phyloP scores from a whole-genome alignment of 2,888 invertebrate genomes.

The Rapana venosa region DNA sequence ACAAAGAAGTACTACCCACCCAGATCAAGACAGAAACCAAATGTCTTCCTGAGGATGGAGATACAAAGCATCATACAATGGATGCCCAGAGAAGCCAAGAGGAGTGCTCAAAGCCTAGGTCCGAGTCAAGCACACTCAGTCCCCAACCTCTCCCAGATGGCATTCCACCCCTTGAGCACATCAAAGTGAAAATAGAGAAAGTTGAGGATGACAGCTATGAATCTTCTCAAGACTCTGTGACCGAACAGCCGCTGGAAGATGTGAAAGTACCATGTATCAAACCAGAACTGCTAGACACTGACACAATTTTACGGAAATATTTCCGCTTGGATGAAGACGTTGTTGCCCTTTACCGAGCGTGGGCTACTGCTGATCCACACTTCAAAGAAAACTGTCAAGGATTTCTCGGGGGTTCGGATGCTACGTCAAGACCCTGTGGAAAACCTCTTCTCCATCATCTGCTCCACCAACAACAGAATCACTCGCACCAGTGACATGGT shows the following conservation, averaged over 20 bases:
- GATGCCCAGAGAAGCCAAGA: background rate
- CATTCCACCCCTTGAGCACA: background rate
- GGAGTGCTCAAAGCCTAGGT: too few relatives aligned
- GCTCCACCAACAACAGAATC: constrained; percentile 98
- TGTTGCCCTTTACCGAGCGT: constrained; percentile 85
- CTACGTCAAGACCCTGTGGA: constrained; percentile 93
- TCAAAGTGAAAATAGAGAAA: background rate
- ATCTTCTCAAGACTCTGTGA: background rate
- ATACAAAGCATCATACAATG: background rate
- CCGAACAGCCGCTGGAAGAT: background rate
- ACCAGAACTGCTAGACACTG: background rate
- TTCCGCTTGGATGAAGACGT: constrained; percentile 88
- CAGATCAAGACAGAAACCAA: background rate
- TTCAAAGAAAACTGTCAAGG: constrained; percentile 84
- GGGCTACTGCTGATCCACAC: constrained; percentile 87
- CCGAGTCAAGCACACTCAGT: too few relatives aligned
- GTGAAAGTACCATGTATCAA: background rate
- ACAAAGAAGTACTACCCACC: background rate
- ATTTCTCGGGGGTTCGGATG: constrained; percentile 90
- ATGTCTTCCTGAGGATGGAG: background rate
- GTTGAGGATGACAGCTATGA: background rate
- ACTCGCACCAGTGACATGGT: constrained; percentile 92
- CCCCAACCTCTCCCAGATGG: background rate
- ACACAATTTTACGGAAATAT: constrained; percentile 82
- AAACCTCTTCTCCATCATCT: constrained; percentile 96